A percentile compares a stretch with the other conserved stretches of the same genome.
Conservation (phyloP, 2,113 vertebrate species). For the Crotalus tigris region DNA sequence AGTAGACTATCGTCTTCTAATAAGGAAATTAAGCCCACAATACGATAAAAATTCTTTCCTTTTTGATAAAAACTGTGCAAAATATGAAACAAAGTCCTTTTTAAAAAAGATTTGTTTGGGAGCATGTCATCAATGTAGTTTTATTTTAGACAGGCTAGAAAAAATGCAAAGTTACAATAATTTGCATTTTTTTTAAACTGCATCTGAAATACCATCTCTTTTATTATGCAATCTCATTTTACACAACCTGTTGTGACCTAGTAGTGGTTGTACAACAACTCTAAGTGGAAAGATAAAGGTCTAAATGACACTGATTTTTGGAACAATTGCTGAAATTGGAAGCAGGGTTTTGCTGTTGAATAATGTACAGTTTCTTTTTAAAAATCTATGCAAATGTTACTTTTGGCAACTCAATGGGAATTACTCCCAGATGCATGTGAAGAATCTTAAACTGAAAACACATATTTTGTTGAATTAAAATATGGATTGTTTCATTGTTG, state of each 20-base stretch:
- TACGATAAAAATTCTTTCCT: neutral
- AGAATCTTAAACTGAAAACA: neutral
- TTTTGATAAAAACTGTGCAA: neutral
- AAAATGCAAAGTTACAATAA: constrained; percentile 19
- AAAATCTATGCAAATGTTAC: neutral
- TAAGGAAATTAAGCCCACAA: neutral
- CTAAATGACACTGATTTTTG: neutral
- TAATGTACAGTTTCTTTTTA: neutral
- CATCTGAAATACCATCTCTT: neutral
- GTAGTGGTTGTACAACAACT: neutral
- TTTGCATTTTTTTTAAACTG: constrained; percentile 6
- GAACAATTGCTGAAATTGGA: neutral
- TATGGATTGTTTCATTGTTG: neutral
- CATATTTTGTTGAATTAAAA: neutral
- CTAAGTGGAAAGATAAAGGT: neutral
- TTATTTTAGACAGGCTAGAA: neutral
- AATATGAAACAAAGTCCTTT: neutral
- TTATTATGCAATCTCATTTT: constrained; percentile 3
- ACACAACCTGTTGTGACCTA: neutral
- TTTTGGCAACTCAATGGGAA: neutral
- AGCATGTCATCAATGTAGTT: neutral
- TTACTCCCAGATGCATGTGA: neutral
- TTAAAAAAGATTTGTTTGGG: neutral
- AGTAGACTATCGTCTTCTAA: constrained; percentile 58
- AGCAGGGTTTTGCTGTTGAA: neutral